Conservation (phyloP, 2,113 vertebrate species). For the Litocranius walleri region DNA sequence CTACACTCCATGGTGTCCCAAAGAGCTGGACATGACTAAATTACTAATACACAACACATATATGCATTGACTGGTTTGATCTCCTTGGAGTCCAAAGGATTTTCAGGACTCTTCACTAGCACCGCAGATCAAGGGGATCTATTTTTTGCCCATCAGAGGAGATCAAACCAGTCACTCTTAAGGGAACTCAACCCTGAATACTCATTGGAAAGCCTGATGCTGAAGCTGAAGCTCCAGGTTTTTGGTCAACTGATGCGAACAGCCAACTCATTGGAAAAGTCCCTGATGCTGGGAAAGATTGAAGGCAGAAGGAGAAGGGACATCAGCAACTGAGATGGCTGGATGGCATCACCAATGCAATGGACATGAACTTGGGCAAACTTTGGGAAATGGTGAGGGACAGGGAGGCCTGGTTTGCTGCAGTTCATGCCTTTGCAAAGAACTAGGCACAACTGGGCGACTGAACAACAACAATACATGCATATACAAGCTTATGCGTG, state of each 20-base stretch:
- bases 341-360: background rate
- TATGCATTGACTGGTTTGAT: background rate
- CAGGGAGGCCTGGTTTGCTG: background rate
- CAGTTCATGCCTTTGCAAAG: background rate
- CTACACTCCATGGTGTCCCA: background rate
- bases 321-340: background rate
- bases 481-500: background rate
- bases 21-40: background rate
- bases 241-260: background rate
- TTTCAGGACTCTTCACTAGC: background rate
- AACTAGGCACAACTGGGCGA: fast-evolving
- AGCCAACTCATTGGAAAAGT: background rate
- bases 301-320: background rate
- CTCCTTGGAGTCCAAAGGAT: background rate
- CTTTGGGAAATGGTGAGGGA: background rate
- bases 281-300: background rate
- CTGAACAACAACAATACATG: background rate
- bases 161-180: background rate
- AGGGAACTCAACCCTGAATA: background rate
- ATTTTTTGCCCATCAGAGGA: background rate
- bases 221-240: background rate
- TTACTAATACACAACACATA: background rate
- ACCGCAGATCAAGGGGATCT: background rate
- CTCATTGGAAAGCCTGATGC: background rate
- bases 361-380: background rate